Evolutionary conservation across 2,113 vertebrate species (phyloP).

Genomic region (Paralichthys olivaceus): DNA sequence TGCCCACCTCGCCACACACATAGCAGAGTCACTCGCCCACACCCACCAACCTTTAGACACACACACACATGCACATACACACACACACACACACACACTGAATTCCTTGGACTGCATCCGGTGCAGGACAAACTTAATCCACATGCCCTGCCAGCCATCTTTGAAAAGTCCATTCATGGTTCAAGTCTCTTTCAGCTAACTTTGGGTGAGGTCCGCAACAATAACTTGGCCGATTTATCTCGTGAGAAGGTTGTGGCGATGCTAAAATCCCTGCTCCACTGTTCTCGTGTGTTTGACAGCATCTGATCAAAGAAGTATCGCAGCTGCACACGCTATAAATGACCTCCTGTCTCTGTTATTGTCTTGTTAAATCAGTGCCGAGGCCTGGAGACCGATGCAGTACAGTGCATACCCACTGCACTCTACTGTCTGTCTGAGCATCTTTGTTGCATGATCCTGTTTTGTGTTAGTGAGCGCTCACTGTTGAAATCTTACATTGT

Average conservation of each 20-base stretch:
- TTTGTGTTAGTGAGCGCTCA: conserved; percentile 42
- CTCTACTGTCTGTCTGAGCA: conserved; percentile 36
- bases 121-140: conserved; percentile 71
- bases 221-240: conserved; percentile 20
- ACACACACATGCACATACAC: conserved; percentile 54
- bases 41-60: conserved; percentile 71
- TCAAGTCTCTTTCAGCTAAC: conserved; percentile 57
- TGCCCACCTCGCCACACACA: conserved; percentile 77
- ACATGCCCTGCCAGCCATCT: conserved; percentile 62
- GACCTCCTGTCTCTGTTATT: conserved; percentile 42
- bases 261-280: conserved; percentile 13
- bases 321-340: conserved; percentile 8
- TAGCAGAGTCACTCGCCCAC: conserved; percentile 72
- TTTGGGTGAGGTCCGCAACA: conserved; percentile 56
- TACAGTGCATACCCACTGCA: conserved; percentile 5
- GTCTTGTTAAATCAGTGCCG: conserved; percentile 32
- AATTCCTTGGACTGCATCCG: conserved; percentile 72
- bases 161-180: conserved; percentile 65
- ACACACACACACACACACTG: conserved; percentile 55
- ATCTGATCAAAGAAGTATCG: conserved; percentile 38
- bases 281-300: conserved; percentile 9
- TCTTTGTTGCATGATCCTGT: conserved; percentile 33
- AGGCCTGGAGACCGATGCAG: conserved; percentile 34
- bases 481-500: conserved; percentile 63
- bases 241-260: background rate